Conservation (phyloP, 2,113 vertebrate species). For the Dromaius novaehollandiae region DNA sequence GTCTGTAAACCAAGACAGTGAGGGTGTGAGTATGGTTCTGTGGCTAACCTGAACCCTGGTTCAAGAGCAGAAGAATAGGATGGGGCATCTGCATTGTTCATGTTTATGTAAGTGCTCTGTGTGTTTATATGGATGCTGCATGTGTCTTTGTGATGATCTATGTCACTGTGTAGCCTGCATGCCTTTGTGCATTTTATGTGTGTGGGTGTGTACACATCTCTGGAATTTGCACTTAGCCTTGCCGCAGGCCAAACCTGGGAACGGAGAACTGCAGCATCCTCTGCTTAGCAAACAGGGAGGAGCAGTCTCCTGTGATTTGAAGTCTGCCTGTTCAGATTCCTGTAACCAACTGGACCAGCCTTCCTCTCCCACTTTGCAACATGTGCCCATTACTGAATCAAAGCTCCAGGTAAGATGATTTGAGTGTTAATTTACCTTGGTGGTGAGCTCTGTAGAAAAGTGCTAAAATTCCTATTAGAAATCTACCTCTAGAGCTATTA, state of each 20-base stretch:
- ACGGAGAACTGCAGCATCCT: not conserved
- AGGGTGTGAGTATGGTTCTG: too few relatives aligned
- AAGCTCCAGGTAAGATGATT: not conserved
- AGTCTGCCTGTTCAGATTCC: not conserved
- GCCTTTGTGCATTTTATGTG: too few relatives aligned
- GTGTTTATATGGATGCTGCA: too few relatives aligned
- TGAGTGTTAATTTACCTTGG: not conserved
- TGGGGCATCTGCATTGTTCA: too few relatives aligned
- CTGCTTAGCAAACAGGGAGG: too few relatives aligned
- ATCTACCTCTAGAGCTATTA: not conserved
- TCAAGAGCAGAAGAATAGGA: too few relatives aligned
- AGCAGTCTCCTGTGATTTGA: not conserved
- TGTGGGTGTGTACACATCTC: not conserved
- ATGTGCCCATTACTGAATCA: not conserved
- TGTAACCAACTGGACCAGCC: not conserved
- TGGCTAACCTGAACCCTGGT: too few relatives aligned
- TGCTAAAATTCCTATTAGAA: not conserved
- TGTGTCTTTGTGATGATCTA: too few relatives aligned
- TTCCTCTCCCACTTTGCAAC: not conserved
- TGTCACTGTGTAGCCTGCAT: too few relatives aligned
- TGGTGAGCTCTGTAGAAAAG: not conserved
- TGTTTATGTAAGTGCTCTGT: too few relatives aligned
- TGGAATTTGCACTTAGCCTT: not conserved
- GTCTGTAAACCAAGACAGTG: too few relatives aligned
- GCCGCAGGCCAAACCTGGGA: not conserved